These are phyloP conservation scores for Nematolebias whitei DNA, from an alignment of 2,113 vertebrate genomes.

Conservation along the genomic window DNA sequence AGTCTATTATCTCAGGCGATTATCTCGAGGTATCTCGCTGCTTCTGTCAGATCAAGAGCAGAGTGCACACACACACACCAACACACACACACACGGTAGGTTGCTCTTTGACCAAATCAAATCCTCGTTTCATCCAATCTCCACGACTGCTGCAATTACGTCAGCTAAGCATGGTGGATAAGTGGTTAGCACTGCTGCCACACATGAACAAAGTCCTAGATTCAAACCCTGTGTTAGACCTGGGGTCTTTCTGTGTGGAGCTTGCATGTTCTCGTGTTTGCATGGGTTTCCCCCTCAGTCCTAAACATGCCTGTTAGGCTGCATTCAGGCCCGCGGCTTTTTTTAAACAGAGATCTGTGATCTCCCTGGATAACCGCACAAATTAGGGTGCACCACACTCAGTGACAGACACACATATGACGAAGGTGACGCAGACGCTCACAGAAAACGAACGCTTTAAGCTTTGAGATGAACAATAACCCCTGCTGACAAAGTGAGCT, in stretches of 20 bases:
- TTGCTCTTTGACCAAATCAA: constrained; percentile 40
- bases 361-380: neutral
- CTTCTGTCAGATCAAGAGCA: constrained; percentile 38
- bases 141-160: constrained; percentile 67
- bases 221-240: too few species aligned
- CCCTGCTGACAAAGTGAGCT: constrained; percentile 24
- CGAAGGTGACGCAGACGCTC: neutral
- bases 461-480: constrained; percentile 36
- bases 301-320: too few species aligned
- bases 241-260: too few species aligned
- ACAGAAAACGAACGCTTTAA: constrained; percentile 8
- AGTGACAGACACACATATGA: constrained; percentile 10
- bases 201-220: too few species aligned
- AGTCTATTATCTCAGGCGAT: constrained; percentile 70
- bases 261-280: too few species aligned
- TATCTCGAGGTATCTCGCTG: constrained; percentile 53
- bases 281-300: too few species aligned
- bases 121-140: constrained; percentile 18
- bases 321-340: too few species aligned
- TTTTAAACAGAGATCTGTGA: too few species aligned
- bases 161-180: constrained; percentile 67
- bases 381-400: constrained; percentile 32
- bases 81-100: constrained; percentile 23
- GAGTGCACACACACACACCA: constrained; percentile 10
- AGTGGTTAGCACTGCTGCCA: too few species aligned